Conservation (phyloP, 2,113 vertebrate species). For the Corapipo altera region DNA sequence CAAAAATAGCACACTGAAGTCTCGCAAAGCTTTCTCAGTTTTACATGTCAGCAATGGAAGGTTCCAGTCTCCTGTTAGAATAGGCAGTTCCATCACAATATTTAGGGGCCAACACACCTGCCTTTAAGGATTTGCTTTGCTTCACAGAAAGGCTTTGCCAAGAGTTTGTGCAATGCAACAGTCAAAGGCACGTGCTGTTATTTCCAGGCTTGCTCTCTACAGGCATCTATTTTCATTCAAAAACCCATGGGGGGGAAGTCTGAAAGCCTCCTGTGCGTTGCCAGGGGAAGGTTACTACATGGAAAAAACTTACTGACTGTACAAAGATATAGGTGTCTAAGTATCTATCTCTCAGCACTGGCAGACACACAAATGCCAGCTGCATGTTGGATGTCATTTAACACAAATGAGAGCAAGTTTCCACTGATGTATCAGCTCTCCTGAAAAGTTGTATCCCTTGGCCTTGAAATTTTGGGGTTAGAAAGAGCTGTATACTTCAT, state of each 20-base stretch:
- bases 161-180: background rate
- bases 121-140: background rate
- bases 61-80: background rate
- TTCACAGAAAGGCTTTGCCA: background rate
- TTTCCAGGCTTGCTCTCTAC: background rate
- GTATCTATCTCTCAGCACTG: background rate
- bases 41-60: background rate
- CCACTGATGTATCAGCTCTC: background rate
- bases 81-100: background rate
- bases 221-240: background rate
- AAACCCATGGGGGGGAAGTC: accelerated
- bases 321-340: background rate
- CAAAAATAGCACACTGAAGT: background rate
- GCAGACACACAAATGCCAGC: background rate
- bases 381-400: background rate
- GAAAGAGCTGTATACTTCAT: background rate
- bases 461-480: background rate
- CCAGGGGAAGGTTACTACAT: background rate
- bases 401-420: background rate
- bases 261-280: background rate
- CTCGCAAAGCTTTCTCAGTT: background rate
- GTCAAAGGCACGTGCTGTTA: accelerated
- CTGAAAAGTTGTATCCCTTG: background rate
- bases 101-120: background rate
- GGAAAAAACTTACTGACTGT: background rate